phyloP scores from a whole-genome alignment of 2,888 invertebrate genomes.

The Griposia aprilina region DNA sequence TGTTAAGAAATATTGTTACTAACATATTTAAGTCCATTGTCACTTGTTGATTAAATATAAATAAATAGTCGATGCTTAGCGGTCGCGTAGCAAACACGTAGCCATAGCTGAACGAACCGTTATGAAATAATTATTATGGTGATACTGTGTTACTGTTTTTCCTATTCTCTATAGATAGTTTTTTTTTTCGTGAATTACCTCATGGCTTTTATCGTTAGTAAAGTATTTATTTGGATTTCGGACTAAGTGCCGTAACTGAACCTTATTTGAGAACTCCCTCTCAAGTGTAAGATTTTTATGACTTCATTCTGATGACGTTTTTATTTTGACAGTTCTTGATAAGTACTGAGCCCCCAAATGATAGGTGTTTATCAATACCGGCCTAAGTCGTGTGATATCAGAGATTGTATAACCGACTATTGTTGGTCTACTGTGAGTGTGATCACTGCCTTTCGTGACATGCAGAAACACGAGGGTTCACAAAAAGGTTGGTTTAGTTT shows the following conservation, averaged over 20 bases:
- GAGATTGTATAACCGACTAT: constrained; percentile 13
- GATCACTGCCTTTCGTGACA: constrained; percentile 2
- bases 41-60: no score
- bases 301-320: constrained; percentile 27
- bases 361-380: constrained; percentile 38
- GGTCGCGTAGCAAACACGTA: neutral
- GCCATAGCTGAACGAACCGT: neutral
- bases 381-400: constrained; percentile 29
- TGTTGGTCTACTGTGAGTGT: constrained; percentile 26
- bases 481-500: constrained; percentile 31
- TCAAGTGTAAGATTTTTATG: constrained; percentile 7
- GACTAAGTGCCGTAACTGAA: neutral
- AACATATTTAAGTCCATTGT: no score
- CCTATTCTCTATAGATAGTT: neutral
- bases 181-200: neutral
- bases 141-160: neutral
- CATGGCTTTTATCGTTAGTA: neutral
- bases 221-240: constrained; percentile 8
- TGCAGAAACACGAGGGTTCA: constrained; percentile 14
- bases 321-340: constrained; percentile 32
- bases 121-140: neutral
- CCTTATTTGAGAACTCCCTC: neutral
- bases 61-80: neutral
- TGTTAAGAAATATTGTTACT: no score
- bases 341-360: constrained; percentile 35